Conservation (phyloP, 2,888 invertebrate genomes). For the Phasia obesa region DNA sequence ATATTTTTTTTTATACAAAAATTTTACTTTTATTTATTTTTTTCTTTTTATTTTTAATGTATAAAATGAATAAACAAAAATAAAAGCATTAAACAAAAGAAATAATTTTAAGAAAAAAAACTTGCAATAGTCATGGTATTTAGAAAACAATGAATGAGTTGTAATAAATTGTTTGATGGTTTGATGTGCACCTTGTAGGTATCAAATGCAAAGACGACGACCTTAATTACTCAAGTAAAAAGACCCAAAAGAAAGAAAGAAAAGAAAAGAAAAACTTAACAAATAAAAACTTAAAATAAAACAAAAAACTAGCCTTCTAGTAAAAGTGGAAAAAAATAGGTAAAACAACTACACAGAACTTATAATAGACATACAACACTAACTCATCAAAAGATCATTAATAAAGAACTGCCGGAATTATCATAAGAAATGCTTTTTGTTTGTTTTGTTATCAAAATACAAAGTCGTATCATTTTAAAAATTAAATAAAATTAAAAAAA, state of each 20-base stretch:
- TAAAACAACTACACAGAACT: background rate
- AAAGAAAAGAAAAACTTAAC: slow-evolving; percentile 6
- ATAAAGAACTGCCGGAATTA: slow-evolving; percentile 53
- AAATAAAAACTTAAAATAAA: slow-evolving; percentile 11
- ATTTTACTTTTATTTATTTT: slow-evolving; percentile 57
- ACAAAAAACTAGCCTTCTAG: slow-evolving; percentile 47
- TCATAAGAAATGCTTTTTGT: background rate
- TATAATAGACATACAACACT: slow-evolving; percentile 40
- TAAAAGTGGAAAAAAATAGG: slow-evolving; percentile 44
- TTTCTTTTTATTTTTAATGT: slow-evolving; percentile 8
- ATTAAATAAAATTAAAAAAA: background rate
- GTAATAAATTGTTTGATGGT: slow-evolving; percentile 44
- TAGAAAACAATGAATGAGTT: slow-evolving; percentile 45
- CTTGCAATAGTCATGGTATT: slow-evolving; percentile 23
- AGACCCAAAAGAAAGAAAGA: slow-evolving; percentile 43
- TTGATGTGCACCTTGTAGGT: slow-evolving; percentile 47
- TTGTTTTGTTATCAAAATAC: background rate
- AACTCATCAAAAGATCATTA: slow-evolving; percentile 66
- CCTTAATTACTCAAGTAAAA: slow-evolving; percentile 67
- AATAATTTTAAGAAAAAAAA: slow-evolving; percentile 10
- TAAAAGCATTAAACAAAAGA: slow-evolving; percentile 21
- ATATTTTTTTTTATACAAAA: slow-evolving; percentile 37
- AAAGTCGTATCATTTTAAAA: background rate
- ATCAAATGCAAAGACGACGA: slow-evolving; percentile 62
- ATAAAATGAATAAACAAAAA: slow-evolving; percentile 29